Evolutionary conservation across 1,140 invertebrate genomes (phyloP).

Genomic region (Ceratina calcarata): DNA sequence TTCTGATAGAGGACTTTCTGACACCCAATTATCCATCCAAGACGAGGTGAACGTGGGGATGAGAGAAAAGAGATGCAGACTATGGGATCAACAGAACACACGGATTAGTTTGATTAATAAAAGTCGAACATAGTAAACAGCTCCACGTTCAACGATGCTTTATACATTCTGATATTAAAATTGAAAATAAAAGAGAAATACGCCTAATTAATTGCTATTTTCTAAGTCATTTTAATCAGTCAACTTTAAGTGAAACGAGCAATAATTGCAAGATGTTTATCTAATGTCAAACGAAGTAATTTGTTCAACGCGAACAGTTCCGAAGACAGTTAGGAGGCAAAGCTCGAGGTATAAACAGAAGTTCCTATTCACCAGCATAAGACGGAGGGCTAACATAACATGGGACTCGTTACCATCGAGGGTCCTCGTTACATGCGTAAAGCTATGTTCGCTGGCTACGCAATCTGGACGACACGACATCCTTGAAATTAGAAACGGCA

Average conservation of each 20-base stretch:
- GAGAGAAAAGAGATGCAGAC: slow-evolving; percentile 19
- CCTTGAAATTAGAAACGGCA: slow-evolving; percentile 54
- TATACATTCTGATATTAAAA: neutral
- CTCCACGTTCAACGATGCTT: neutral
- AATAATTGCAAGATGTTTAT: too few species aligned
- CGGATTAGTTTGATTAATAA: slow-evolving; percentile 29
- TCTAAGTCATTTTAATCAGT: too few species aligned
- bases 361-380: neutral
- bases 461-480: slow-evolving; percentile 53
- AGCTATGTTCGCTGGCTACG: slow-evolving; percentile 29
- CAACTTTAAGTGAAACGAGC: too few species aligned
- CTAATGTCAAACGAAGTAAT: too few species aligned
- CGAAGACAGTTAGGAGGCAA: too few species aligned
- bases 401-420: slow-evolving; percentile 12
- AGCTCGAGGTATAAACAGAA: too few species aligned
- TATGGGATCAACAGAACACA: neutral
- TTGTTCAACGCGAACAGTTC: too few species aligned
- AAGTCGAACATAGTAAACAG: slow-evolving; percentile 15
- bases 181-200: too few species aligned
- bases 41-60: neutral
- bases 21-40: slow-evolving; percentile 39
- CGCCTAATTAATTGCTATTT: too few species aligned
- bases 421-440: slow-evolving; percentile 50
- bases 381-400: slow-evolving; percentile 36
- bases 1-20: slow-evolving; percentile 39